Percentiles rank a stretch among this genome's conserved stretches.
Conservation (phyloP, 2,888 invertebrate species). For the Drosophila prostipennis region DNA sequence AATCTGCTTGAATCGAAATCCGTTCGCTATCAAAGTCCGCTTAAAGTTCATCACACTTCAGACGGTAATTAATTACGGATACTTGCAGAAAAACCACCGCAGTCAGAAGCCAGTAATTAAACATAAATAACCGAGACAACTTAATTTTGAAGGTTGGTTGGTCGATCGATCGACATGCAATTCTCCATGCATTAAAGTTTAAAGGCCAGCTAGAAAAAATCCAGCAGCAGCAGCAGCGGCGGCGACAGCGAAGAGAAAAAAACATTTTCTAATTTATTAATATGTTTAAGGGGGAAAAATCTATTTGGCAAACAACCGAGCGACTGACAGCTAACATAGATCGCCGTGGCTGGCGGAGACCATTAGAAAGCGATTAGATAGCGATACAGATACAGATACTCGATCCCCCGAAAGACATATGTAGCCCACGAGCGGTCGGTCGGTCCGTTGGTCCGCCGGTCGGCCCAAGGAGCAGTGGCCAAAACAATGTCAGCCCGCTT, state of each 20-base stretch:
- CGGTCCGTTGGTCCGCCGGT: no score
- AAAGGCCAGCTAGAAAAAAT: conserved; percentile 61
- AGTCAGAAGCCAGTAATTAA: conserved; percentile 59
- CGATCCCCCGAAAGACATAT: conserved; percentile 58
- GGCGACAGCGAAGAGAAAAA: conserved; percentile 44
- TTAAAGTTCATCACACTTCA: conserved; percentile 72
- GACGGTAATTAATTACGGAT: conserved; percentile 67
- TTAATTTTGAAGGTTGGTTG: conserved; percentile 76
- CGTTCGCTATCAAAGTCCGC: conserved; percentile 52
- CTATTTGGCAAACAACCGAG: conserved; percentile 75
- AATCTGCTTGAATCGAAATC: conserved; percentile 6
- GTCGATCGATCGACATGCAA: conserved; percentile 64
- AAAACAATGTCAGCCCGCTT: conserved; percentile 56
- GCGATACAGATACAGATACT: conserved; percentile 64
- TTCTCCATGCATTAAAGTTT: conserved; percentile 69
- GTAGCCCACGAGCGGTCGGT: conserved; percentile 67
- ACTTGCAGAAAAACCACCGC: conserved; percentile 25
- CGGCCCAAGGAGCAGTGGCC: conserved; percentile 37
- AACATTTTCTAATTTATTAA: conserved; percentile 80
- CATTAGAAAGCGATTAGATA: conserved; percentile 80
- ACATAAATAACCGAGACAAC: conserved; percentile 66
- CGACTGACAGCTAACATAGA: conserved; percentile 76
- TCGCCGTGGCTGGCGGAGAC: conserved; percentile 68
- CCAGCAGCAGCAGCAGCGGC: background rate
- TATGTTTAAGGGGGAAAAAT: conserved; percentile 68